Evolutionary conservation across 2,797 vertebrate species (phyloP).

Genomic region (Psittacula echo): DNA sequence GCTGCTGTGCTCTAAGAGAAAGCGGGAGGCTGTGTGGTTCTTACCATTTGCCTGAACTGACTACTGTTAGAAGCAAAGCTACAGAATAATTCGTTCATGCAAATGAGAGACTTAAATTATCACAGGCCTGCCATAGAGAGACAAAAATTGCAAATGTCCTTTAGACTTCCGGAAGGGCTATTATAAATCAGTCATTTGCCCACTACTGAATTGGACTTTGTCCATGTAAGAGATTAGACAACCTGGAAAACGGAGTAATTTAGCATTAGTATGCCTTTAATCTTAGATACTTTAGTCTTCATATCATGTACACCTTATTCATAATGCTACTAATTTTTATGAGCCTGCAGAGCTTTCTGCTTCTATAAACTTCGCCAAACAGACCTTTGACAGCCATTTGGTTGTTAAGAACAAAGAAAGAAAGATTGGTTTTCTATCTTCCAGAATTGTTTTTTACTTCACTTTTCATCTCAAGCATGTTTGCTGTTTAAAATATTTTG

Average conservation of each 20-base stretch:
- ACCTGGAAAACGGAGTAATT: not conserved
- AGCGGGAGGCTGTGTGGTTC: not conserved
- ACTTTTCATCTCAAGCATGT: not conserved
- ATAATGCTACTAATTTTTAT: not conserved
- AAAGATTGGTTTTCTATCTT: not conserved
- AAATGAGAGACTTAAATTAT: constrained; percentile 4
- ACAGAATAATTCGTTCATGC: not conserved
- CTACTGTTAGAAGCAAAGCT: not conserved
- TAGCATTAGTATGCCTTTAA: not conserved
- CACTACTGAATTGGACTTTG: not conserved
- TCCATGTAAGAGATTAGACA: not conserved
- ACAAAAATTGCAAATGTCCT: not conserved
- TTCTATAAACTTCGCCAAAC: not conserved
- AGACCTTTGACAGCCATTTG: not conserved
- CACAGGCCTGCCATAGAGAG: not conserved
- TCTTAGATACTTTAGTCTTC: not conserved
- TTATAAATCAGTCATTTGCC: not conserved
- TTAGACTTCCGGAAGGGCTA: not conserved
- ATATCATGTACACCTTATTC: not conserved
- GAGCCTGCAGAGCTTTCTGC: not conserved
- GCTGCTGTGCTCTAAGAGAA: not conserved
- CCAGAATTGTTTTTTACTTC: not conserved
- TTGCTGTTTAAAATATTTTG: not conserved
- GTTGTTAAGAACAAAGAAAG: not conserved
- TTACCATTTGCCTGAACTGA: not conserved